Evolutionary conservation across 2,797 vertebrate genomes (phyloP), one percentile per base, ranked within the genome.

Genomic region (Varecia variegata): DNA sequence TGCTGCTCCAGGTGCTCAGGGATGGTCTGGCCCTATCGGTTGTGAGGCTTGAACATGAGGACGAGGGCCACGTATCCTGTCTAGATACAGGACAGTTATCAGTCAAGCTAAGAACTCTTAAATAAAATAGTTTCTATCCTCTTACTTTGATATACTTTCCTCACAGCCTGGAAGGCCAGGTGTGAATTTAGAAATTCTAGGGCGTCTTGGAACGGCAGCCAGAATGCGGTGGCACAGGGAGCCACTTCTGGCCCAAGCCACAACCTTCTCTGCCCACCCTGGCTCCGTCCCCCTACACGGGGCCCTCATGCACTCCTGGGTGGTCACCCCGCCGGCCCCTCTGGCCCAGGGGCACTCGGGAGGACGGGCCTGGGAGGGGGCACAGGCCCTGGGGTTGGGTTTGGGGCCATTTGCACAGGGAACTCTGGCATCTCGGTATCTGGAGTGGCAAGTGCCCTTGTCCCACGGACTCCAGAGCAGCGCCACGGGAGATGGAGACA

Each of bases 41-140:
- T 74, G 23, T 6, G n/a, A 58, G 7, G 0, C 45, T 65, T 56
- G 73, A 60, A 67, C 3, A 38, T 40, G 25, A 40, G 10, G 25
- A 21, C 5, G 12, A 50, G 6, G 54, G 21, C 8, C 11, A 5
- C 1, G 2, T 38, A 6, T 3, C 14, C 1, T n/a, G 6, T 43
- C 54, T 35, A 54, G 43, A 35, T 54, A 52, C 17, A 90, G 77
- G 25, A 71, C 89, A 92, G 60, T 76, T 85, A 25, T n/a, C 38
- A 50, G 32, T 35, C 47, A 58, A 90, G 12, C 82, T 79, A 67
- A 67, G 23, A 65, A n/a, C 62, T 67, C 15, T 40, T 70, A 25
- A 27, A 45, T 56, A 43, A 84, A 76, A 68, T 4, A 25, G 30
- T 70, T 27, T 86, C 40, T 76, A 4, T 9, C 15, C 40, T 62